Base-by-base conservation (phyloP, 2,797 vertebrate species). In the Diplodus puntazzo region DNA sequence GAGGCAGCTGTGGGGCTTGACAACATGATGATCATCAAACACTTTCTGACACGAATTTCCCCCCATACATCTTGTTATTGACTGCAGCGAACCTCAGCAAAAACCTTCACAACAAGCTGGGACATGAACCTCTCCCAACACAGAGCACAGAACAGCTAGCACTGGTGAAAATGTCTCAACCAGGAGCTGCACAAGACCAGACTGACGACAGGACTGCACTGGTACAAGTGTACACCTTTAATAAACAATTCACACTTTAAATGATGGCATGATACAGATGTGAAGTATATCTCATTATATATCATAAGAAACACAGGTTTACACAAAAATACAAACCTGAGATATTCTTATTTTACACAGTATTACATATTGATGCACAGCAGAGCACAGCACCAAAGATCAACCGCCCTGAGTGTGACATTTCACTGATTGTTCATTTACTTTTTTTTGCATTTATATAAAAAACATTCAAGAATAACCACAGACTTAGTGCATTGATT, bases 331-430 rank as follows among this genome's bases (percentile, higher is more conserved):
- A 82, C 23, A 70, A 70, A 79, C 63, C 77, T 50, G 48, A 76
- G 20, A 39, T 25, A 49, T 21, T 67, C 65, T 80, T 17, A 69
- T 54, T 71, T 65, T 23, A 18, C 21, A 79, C 50, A 80, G 10
- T 17, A 58, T 49, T 70, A 70, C 43, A 61, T 69, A 61, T 1
- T 62, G 9, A 66, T 13, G 50, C 50, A 46, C 23, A 70, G 52
- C 14, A 59, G 67, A 79, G 48, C 46, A 58, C 21, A 78, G 69
- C 21, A 78, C 0, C 14, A 43, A n/a, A 70, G 23, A 70, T 74
- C 30, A 72, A 61, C 63, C 59, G 57, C 53, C 88, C 89, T 89
- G 86, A 87, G 84, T 42, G 18, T 30, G 0, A 30, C 55, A 85
- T 72, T 67, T 74, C 62, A 86, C 25, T 34, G 57, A 82, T 64